Evolutionary conservation across 2,797 vertebrate genomes (phyloP), one percentile per base, ranked within the genome.

Genomic region (Myotis pilosus): DNA sequence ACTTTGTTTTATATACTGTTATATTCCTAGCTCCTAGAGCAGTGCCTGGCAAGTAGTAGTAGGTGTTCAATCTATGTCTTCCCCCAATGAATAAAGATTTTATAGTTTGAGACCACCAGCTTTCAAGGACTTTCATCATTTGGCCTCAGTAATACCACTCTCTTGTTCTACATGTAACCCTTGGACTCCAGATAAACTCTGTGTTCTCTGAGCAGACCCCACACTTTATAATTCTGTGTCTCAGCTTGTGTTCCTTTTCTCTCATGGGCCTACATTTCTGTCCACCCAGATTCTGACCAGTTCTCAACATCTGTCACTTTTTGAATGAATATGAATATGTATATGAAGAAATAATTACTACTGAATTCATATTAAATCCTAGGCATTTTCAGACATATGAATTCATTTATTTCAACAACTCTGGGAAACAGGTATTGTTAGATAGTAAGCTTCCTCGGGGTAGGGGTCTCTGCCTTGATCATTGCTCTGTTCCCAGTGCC

Each of bases 361-460:
- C 55, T 66, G 38, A 78, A 30, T 89, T 74, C 38, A 25, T 91
- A 72, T 84, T 91, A 79, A 87, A 51, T 66, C n/a, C 6, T 91
- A 66, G 47, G 57, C 28, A 84, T 72, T 83, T 83, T 91, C 78
- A 83, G 64, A 87, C 12, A 55, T 60, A 87, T 41, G 10, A 90
- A 47, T 44, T 75, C 28, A 68, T 84, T 93, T 69, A 89, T 78
- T 82, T 83, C 53, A 87, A 91, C 25, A 85, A 66, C 13, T 92
- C 22, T 38, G 22, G 13, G 64, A 64, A 51, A 60, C 49, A 78
- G 28, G 3, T 72, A 66, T 33, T 83, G 53, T 55, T 93, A 82
- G 76, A 89, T 53, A 81, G 44, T 64, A 91, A 88, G 33, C 78
- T 72, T 64, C 51, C 12, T 53, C 23, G 33, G 41, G 15, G 25